phyloP scores from a whole-genome alignment of 2,888 invertebrate genomes.

The Diadegma fenestrale region DNA sequence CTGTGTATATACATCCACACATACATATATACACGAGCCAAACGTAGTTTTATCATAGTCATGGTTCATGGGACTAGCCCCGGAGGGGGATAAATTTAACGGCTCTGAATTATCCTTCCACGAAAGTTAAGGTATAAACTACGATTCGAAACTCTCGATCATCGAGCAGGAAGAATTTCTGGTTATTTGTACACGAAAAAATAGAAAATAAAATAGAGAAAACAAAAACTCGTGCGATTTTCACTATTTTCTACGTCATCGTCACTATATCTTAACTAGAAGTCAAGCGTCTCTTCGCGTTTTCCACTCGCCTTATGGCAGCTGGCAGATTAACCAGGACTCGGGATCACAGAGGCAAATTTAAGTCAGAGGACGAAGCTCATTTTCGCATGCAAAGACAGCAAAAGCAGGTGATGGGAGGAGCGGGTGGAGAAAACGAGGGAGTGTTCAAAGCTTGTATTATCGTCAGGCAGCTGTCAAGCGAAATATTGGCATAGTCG shows the following conservation, averaged over 20 bases:
- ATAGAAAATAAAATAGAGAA: not conserved
- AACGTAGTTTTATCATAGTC: not conserved
- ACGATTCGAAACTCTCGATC: not conserved
- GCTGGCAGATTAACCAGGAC: slow-evolving; percentile 6
- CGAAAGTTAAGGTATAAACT: slow-evolving; percentile 23
- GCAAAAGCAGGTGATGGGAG: not conserved
- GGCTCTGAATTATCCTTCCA: slow-evolving; percentile 39
- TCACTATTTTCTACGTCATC: not conserved
- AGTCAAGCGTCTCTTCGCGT: slow-evolving; percentile 31
- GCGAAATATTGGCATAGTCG: slow-evolving; percentile 49
- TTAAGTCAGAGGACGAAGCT: slow-evolving; percentile 32
- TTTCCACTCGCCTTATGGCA: not conserved
- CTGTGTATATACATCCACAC: not conserved
- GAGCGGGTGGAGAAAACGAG: slow-evolving; percentile 14
- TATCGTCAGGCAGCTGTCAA: slow-evolving; percentile 39
- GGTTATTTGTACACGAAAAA: slow-evolving; percentile 1
- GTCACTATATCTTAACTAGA: not conserved
- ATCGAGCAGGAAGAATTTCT: slow-evolving; percentile 13
- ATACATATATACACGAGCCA: not conserved
- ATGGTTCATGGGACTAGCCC: slow-evolving; percentile 25
- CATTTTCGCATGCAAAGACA: slow-evolving; percentile 39
- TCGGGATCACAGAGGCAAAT: slow-evolving; percentile 11
- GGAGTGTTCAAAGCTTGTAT: slow-evolving; percentile 38
- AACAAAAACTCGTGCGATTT: too few species aligned
- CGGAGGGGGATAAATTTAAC: slow-evolving; percentile 52